Evolutionary conservation across 1,140 invertebrate species (phyloP).

Genomic region (Leguminivora glycinivorella): DNA sequence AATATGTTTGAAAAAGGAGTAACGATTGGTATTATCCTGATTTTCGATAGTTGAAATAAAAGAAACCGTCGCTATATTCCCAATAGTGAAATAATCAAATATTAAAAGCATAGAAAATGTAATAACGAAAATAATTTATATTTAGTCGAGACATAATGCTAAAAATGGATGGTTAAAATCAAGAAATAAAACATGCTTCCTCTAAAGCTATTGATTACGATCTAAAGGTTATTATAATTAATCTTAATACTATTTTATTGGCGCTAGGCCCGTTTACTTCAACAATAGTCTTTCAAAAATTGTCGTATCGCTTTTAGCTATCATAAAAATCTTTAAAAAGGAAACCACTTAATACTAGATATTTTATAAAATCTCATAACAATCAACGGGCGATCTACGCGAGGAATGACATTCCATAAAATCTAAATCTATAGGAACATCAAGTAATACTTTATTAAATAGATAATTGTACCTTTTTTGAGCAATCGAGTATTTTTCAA

Average conservation of each 20-base stretch:
- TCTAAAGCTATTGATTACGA: constrained; percentile 47
- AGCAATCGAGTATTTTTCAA: background rate
- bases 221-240: constrained; percentile 29
- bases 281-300: constrained; percentile 68
- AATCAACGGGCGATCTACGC: constrained; percentile 31
- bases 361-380: constrained; percentile 45
- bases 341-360: constrained; percentile 41
- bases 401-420: constrained; percentile 21
- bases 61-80: constrained; percentile 22
- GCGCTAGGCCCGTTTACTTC: constrained; percentile 64
- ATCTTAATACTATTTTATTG: constrained; percentile 43
- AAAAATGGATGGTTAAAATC: constrained; percentile 47
- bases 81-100: constrained; percentile 54
- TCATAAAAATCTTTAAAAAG: constrained; percentile 56
- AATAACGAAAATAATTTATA: constrained; percentile 42
- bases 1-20: constrained; percentile 69
- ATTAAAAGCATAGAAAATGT: constrained; percentile 56
- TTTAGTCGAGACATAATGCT: constrained; percentile 46
- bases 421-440: background rate
- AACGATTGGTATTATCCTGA: constrained; percentile 40
- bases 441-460: background rate
- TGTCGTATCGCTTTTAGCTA: constrained; percentile 70
- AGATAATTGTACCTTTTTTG: background rate
- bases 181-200: constrained; percentile 74
- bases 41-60: constrained; percentile 15